phyloP scores from a whole-genome alignment of 2,888 invertebrate species.

The Eustalomyia histrio region DNA sequence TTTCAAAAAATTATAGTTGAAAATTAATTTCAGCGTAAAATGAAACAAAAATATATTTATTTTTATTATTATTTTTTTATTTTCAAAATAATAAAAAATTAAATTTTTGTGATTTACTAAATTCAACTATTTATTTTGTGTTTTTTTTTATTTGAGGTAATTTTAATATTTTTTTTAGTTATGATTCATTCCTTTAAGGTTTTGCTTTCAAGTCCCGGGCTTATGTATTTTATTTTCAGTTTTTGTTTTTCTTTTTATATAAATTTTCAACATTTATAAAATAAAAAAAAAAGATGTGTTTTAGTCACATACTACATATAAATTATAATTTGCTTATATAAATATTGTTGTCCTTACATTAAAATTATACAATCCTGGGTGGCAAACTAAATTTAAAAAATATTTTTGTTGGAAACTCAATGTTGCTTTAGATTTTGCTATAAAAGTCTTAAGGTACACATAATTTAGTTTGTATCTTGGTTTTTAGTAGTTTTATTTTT shows the following conservation, averaged over 20 bases:
- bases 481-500: slow-evolving; percentile 1
- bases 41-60: slow-evolving; percentile 24
- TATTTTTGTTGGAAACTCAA: no score
- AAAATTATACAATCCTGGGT: slow-evolving; percentile 13
- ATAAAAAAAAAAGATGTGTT: slow-evolving; percentile 58
- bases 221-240: slow-evolving; percentile 28
- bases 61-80: background rate
- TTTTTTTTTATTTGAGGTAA: slow-evolving; percentile 55
- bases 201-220: slow-evolving; percentile 61
- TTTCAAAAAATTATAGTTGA: slow-evolving; percentile 28
- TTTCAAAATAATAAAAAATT: slow-evolving; percentile 1
- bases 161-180: slow-evolving; percentile 51
- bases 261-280: slow-evolving; percentile 45
- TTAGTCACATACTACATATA: slow-evolving; percentile 39
- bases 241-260: background rate
- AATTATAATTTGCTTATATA: slow-evolving; percentile 27
- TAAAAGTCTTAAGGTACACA: slow-evolving; percentile 32
- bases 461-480: slow-evolving; percentile 11
- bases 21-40: slow-evolving; percentile 39
- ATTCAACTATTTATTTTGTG: slow-evolving; percentile 52
- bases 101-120: slow-evolving; percentile 32
- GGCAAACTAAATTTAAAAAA: background rate
- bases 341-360: background rate
- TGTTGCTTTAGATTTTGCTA: slow-evolving; percentile 11
- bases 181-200: slow-evolving; percentile 51